phyloP scores from a whole-genome alignment of 2,888 invertebrate genomes.

The Ferrisia virgata region DNA sequence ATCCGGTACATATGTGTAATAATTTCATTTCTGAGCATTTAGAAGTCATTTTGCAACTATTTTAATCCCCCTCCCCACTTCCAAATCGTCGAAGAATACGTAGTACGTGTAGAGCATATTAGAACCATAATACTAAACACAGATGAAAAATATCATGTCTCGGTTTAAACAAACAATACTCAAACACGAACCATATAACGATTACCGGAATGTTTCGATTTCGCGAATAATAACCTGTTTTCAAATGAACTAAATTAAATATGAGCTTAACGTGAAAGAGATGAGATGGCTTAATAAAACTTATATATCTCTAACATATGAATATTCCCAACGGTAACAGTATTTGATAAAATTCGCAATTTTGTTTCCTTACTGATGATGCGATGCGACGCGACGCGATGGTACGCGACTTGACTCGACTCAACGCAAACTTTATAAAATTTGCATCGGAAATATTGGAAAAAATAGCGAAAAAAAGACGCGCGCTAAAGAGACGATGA shows the following conservation, averaged over 20 bases:
- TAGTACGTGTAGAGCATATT: too few species aligned
- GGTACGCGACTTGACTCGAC: too few species aligned
- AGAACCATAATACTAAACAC: neutral
- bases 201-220: neutral
- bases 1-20: too few species aligned
- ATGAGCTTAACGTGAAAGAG: neutral
- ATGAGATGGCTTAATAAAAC: neutral
- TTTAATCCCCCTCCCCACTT: too few species aligned
- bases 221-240: neutral
- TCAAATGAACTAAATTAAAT: slow-evolving; percentile 4
- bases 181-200: neutral
- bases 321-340: neutral
- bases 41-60: too few species aligned
- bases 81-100: too few species aligned
- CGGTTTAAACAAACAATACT: neutral
- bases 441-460: slow-evolving; percentile 30
- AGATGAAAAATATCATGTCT: neutral
- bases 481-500: neutral
- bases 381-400: too few species aligned
- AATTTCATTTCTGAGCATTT: too few species aligned
- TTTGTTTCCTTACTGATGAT: neutral
- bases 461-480: neutral
- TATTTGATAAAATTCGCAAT: neutral
- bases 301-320: neutral
- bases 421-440: neutral